Evolutionary conservation across 1,140 invertebrate genomes (phyloP).

Genomic region (Mya arenaria): DNA sequence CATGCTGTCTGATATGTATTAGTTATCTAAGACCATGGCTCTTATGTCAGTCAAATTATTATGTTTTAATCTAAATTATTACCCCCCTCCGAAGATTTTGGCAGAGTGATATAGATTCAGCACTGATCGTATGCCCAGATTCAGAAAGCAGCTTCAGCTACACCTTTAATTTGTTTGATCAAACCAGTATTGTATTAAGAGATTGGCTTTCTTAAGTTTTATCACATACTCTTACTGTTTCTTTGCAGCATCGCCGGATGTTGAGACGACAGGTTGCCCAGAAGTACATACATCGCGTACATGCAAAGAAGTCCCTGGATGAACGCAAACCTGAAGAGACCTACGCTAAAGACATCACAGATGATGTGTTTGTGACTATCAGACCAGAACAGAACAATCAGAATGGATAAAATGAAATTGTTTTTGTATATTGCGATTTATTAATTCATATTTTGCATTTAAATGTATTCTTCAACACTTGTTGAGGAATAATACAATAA

Average conservation of each 20-base stretch:
- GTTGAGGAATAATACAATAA: background rate
- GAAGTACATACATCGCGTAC: constrained; percentile 90
- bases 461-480: background rate
- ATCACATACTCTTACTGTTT: too few species aligned
- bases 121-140: too few species aligned
- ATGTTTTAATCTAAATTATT: too few species aligned
- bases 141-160: too few species aligned
- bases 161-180: too few species aligned
- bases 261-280: constrained; percentile 86
- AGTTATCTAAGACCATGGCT: too few species aligned
- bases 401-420: constrained; percentile 33
- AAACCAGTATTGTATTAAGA: too few species aligned
- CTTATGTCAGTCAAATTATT: too few species aligned
- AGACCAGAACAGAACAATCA: constrained; percentile 58
- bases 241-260: constrained; percentile 86
- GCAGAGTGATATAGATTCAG: too few species aligned
- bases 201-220: too few species aligned
- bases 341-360: constrained; percentile 83
- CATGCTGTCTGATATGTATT: too few species aligned
- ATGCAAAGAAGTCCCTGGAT: constrained; percentile 89
- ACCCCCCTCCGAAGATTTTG: too few species aligned
- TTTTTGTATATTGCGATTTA: background rate
- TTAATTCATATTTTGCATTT: background rate
- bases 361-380: constrained; percentile 84
- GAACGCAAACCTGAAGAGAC: constrained; percentile 85